Base-by-base conservation (phyloP, 2,113 vertebrate species). In the Oryzias melastigma region DNA sequence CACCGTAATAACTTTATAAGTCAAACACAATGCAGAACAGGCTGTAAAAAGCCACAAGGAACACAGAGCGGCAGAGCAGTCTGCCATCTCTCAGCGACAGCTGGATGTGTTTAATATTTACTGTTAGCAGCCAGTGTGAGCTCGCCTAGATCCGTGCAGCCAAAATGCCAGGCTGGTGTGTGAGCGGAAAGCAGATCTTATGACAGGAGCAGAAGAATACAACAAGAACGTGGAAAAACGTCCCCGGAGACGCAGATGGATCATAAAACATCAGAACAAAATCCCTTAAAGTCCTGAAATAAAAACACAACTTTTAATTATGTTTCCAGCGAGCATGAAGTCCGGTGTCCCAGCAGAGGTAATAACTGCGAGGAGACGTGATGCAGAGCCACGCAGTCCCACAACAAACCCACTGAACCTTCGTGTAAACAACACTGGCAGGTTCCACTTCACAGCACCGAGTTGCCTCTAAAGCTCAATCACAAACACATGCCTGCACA, bases 31-130 rank as follows among this genome's bases (percentile, higher is more conserved):
- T 29, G 47, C 72, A 85, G 74, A 53, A 46, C 71, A 59, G 70
- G 7, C 16, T 27, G 66, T 58, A 71, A 73, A 77, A 70, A 77
- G 62, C 57, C 58, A 20, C 62, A 65, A 41, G 71, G 65, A 51
- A 76, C 27, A 66, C 42, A 7, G 66, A 35, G 35, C 35, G 10
- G 35, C 35, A 10, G 35, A 35, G 35, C 35, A 35, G 8, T 35
- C 35, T 35, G 35, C 69, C 66, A 48, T 78, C 71, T 43, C 52
- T 35, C 60, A 22, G 58, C 42, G 43, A 74, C 84, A 85, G 84
- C 86, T 86, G 80, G 64, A 80, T 80, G 74, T 71, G 78, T 81
- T 85, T 78, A 84, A 78, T 62, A 74, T 80, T 76, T 82, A 73
- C 81, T 73, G 68, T 50, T 63, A 46, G 56, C 63, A 73, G 62